phyloP scores from a whole-genome alignment of 2,113 vertebrate genomes.

The Bambusicola thoracicus region DNA sequence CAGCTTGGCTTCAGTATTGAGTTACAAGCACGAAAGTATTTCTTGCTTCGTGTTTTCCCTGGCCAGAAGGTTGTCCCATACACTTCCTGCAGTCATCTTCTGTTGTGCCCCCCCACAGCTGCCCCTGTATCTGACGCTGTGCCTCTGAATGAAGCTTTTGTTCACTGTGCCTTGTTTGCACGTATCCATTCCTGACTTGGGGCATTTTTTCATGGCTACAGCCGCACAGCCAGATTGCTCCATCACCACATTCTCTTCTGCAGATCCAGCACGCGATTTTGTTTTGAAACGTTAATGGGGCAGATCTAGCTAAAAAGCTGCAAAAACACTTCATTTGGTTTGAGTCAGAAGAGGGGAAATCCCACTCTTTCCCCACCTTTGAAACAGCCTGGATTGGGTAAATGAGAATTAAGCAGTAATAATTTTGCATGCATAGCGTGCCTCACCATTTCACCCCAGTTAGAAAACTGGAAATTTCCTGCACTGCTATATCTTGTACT shows the following conservation, averaged over 20 bases:
- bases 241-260: neutral
- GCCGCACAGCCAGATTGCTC: constrained; percentile 49
- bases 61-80: neutral
- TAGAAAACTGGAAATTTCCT: neutral
- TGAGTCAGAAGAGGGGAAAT: neutral
- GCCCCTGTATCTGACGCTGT: neutral
- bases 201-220: constrained; percentile 48
- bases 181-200: constrained; percentile 48
- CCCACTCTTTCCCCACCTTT: neutral
- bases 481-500: neutral
- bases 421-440: neutral
- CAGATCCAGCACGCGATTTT: neutral
- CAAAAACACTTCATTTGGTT: neutral
- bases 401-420: neutral
- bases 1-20: neutral
- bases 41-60: neutral
- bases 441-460: neutral
- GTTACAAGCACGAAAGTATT: neutral
- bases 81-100: neutral
- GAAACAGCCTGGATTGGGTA: neutral
- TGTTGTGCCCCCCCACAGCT: neutral
- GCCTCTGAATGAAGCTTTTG: constrained; percentile 50
- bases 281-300: neutral
- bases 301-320: neutral
- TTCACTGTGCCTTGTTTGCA: constrained; percentile 31